Evolutionary conservation across 2,113 vertebrate genomes (phyloP).

Genomic region (Mixornis gularis): DNA sequence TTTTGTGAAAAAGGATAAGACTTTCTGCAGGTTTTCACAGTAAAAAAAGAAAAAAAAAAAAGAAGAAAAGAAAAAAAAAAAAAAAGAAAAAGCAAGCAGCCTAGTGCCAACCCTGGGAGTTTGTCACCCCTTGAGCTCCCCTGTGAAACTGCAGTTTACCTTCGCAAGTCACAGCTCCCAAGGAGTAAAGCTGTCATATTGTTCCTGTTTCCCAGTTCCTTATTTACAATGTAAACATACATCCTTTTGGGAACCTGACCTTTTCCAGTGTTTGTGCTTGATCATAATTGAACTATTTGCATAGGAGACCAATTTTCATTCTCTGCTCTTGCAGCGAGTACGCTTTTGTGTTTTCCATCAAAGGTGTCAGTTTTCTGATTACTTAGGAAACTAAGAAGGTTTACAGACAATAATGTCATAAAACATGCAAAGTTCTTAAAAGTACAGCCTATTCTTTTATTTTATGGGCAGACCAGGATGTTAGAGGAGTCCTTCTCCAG

Average conservation of each 20-base stretch:
- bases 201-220: slow-evolving; percentile 47
- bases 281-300: slow-evolving; percentile 52
- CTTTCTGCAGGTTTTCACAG: neutral
- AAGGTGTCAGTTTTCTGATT: neutral
- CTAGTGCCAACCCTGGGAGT: neutral
- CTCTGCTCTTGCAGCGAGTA: neutral
- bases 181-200: slow-evolving; percentile 17
- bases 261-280: slow-evolving; percentile 22
- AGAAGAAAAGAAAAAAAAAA: neutral
- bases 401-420: slow-evolving; percentile 52
- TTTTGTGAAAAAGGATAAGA: neutral
- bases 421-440: slow-evolving; percentile 40
- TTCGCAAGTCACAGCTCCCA: neutral
- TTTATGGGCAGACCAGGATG: slow-evolving; percentile 16
- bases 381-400: slow-evolving; percentile 2
- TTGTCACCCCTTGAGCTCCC: neutral
- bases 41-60: neutral
- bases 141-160: neutral
- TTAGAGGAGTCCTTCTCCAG: neutral
- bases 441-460: neutral
- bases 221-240: slow-evolving; percentile 52
- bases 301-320: slow-evolving; percentile 49
- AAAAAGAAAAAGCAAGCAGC: neutral
- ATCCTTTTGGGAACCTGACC: slow-evolving; percentile 56
- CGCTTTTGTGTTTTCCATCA: neutral